Evolutionary conservation across 2,888 invertebrate species (phyloP), one percentile per base, ranked within the genome.

Genomic region (Lasioglossum lativentre): DNA sequence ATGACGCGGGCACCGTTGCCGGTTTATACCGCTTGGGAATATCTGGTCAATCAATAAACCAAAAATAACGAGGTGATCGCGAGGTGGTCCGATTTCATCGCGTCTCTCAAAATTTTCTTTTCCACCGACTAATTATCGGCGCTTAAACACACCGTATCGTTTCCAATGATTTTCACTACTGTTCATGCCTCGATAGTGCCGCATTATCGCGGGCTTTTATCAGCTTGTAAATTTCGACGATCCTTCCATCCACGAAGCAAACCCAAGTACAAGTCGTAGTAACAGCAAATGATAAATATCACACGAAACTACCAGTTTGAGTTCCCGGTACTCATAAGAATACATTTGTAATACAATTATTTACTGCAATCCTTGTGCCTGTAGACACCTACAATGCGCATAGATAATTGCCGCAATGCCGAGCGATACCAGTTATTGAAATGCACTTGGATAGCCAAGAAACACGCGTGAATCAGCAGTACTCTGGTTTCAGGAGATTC

Each of bases 11-110:
- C 80, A 82, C 77, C 83, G 82, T 73, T 83, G 75, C 66, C 86
- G 88, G 66, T 23, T 30, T 80, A 80, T 78, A 73, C 86, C 90
- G 68, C 80, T 23, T 72, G 90, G 90, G 91, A 90, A 85, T 89
- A 82, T 83, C 86, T 81, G 86, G 30, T 79, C 91, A 86, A 90
- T 90, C 91, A 87, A 91, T 89, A 89, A 88, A 78, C 79, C 77
- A 68, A 84, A 89, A 90, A 86, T 90, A 90, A 84, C 86, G 78
- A 79, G 79, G 68, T 38, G 38, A 71, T 56, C 59, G 68, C 42
- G 72, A 12, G 40, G 70, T 30, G 23, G 63, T 45, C 45, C 40
- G n/a, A 45, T 78, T 84, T 56, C 68, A 52, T 47, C 59, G 70
- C n/a, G 12, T 1, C 75, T 30, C 19, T 66, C 16, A 4, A 42